A percentile compares a stretch with the other conserved stretches of the same genome.
phyloP scores from a whole-genome alignment of 2,888 invertebrate species.

The Encarsia formosa region DNA sequence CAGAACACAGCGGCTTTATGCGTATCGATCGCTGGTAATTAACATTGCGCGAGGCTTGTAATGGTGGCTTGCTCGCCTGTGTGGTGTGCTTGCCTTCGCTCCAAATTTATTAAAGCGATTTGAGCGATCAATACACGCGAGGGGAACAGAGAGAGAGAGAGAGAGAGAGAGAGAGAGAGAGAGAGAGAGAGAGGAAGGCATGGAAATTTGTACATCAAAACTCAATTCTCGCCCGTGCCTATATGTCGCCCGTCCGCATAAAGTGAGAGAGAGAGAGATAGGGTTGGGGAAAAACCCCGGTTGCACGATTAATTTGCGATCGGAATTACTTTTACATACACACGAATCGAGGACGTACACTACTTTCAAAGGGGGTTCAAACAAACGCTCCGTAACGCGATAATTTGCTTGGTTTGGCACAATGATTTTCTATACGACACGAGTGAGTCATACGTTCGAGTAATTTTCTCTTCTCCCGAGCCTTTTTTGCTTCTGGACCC shows the following conservation, averaged over 20 bases:
- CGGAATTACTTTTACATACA: slow-evolving; percentile 24
- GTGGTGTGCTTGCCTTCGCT: slow-evolving; percentile 15
- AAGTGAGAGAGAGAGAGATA: slow-evolving; percentile 5
- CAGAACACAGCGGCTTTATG: too few relatives aligned
- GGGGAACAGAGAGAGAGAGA: too few relatives aligned
- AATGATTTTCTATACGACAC: too few relatives aligned
- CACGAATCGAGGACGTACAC: too few relatives aligned
- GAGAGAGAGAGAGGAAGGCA: background rate
- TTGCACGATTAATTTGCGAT: slow-evolving; percentile 22
- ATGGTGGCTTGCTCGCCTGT: too few relatives aligned
- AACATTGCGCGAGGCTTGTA: slow-evolving; percentile 11
- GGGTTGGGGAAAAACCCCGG: background rate
- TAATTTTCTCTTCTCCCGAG: too few relatives aligned
- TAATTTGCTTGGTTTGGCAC: too few relatives aligned
- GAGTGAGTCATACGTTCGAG: too few relatives aligned
- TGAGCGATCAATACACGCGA: slow-evolving; percentile 15
- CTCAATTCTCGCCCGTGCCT: slow-evolving; percentile 15
- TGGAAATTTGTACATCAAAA: slow-evolving; percentile 25
- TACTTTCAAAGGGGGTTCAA: too few relatives aligned
- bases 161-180: slow-evolving; percentile 2
- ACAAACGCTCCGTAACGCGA: too few relatives aligned
- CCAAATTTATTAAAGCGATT: slow-evolving; percentile 22
- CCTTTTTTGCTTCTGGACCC: too few relatives aligned
- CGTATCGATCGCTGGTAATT: slow-evolving; percentile 15
- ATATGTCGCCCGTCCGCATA: slow-evolving; percentile 8